phyloP scores from a whole-genome alignment of 1,140 invertebrate genomes.

The Pogonus chalceus region DNA sequence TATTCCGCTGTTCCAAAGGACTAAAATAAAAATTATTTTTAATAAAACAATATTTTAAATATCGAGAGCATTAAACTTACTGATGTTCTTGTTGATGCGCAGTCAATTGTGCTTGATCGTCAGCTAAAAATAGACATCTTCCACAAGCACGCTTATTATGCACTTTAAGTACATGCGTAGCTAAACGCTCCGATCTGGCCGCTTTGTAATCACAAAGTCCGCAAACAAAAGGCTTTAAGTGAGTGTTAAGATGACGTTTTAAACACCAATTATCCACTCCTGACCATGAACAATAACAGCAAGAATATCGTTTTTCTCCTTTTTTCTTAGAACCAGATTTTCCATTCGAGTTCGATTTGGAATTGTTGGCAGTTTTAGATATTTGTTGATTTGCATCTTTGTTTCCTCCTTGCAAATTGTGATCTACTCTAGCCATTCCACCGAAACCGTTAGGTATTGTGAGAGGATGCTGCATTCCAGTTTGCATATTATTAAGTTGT shows the following conservation, averaged over 20 bases:
- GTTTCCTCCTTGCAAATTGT: constrained; percentile 16
- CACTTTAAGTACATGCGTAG: constrained; percentile 81
- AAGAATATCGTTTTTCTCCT: constrained; percentile 51
- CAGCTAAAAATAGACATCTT: constrained; percentile 75
- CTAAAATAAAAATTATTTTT: constrained; percentile 21
- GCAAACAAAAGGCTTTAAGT: constrained; percentile 82
- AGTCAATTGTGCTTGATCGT: constrained; percentile 64
- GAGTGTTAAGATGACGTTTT: constrained; percentile 83
- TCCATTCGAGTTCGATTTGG: constrained; percentile 18
- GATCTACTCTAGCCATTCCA: constrained; percentile 21
- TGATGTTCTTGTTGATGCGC: constrained; percentile 62
- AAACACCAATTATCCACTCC: constrained; percentile 91
- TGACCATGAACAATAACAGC: constrained; percentile 81
- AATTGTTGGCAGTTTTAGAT: constrained; percentile 9
- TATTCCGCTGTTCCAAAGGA: constrained; percentile 31
- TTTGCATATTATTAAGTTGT: constrained; percentile 19
- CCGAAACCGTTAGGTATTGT: constrained; percentile 30
- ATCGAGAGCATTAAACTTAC: constrained; percentile 45
- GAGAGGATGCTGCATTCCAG: constrained; percentile 18
- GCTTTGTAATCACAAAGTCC: constrained; percentile 85
- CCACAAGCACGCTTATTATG: constrained; percentile 83
- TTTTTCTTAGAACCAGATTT: constrained; percentile 28
- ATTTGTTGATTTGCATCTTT: constrained; percentile 10
- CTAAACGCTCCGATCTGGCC: constrained; percentile 70
- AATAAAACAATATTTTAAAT: too few species aligned